A percentile compares a stretch with the other conserved stretches of the same genome.
Conservation (phyloP, 1,140 invertebrate genomes). For the Luehdorfia chinensis region DNA sequence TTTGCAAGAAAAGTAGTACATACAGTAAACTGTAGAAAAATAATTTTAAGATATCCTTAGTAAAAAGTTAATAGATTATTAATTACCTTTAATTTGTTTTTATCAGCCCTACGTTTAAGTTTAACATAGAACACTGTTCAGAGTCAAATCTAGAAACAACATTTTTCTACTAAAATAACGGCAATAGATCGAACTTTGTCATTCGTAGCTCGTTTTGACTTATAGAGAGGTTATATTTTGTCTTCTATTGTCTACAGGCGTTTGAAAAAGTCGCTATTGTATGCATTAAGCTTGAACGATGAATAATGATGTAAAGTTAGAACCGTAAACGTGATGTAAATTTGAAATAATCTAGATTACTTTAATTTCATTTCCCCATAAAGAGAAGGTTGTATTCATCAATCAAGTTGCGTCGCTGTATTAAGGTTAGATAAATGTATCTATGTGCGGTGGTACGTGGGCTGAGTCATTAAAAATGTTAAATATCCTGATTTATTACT, state of each 20-base stretch:
- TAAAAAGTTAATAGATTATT: too few species aligned
- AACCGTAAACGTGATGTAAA: constrained; percentile 26
- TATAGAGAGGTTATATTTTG: constrained; percentile 4
- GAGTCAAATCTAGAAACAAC: background rate
- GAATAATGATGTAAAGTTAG: constrained; percentile 27
- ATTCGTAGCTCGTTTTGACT: constrained; percentile 9
- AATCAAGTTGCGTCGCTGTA: constrained; percentile 19
- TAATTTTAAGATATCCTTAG: too few species aligned
- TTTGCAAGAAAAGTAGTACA: too few species aligned
- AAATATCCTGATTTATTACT: background rate
- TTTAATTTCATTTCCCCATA: constrained; percentile 28
- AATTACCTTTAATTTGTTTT: background rate
- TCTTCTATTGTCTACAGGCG: background rate
- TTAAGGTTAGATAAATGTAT: constrained; percentile 21
- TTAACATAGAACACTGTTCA: background rate
- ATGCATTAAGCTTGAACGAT: constrained; percentile 15
- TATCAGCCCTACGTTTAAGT: background rate
- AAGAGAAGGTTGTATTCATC: constrained; percentile 22
- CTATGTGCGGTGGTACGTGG: background rate
- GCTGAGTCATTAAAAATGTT: background rate
- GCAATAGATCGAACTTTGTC: constrained; percentile 6
- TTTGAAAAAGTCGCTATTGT: constrained; percentile 5
- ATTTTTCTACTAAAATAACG: constrained; percentile 7
- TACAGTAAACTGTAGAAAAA: too few species aligned
- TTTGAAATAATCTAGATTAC: constrained; percentile 32